These are phyloP conservation scores for Forbesichthys papilliferus DNA, from an alignment of 2,113 vertebrate genomes.

Conservation along the genomic window DNA sequence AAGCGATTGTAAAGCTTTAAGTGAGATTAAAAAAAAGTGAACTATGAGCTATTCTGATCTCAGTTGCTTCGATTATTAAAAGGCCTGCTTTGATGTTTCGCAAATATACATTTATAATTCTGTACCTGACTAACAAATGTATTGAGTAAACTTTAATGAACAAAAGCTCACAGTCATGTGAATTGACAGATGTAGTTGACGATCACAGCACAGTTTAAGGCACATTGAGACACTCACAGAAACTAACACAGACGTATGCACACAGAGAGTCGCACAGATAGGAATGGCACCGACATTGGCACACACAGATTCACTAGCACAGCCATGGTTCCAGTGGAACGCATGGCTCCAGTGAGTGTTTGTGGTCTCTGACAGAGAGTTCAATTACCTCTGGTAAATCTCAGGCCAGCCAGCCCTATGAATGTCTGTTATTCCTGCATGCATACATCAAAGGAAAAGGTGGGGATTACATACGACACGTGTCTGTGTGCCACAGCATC, in stretches of 20 bases:
- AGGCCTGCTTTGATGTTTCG: too few species aligned
- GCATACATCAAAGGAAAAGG: slow-evolving; percentile 84
- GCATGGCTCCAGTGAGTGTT: slow-evolving; percentile 59
- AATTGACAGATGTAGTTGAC: slow-evolving; percentile 4
- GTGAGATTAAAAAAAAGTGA: too few species aligned
- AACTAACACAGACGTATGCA: slow-evolving; percentile 51
- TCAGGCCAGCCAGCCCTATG: slow-evolving; percentile 79
- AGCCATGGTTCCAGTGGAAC: slow-evolving; percentile 69
- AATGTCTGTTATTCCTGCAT: slow-evolving; percentile 82
- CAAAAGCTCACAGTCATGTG: too few species aligned
- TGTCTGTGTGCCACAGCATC: slow-evolving; percentile 40
- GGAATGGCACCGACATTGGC: slow-evolving; percentile 72
- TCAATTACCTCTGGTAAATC: slow-evolving; percentile 81
- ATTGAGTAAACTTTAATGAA: too few species aligned
- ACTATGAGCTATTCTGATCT: too few species aligned
- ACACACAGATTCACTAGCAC: slow-evolving; percentile 74
- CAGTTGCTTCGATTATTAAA: too few species aligned
- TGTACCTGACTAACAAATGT: too few species aligned
- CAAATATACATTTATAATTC: too few species aligned
- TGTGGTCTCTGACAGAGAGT: slow-evolving; percentile 75
- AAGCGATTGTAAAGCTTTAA: too few species aligned
- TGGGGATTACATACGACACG: slow-evolving; percentile 77
- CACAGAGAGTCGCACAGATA: slow-evolving; percentile 61
- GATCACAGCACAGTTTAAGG: slow-evolving; percentile 66
- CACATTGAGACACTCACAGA: slow-evolving; percentile 66